phyloP scores from a whole-genome alignment of 2,797 vertebrate species.

The Phataginus tricuspis region DNA sequence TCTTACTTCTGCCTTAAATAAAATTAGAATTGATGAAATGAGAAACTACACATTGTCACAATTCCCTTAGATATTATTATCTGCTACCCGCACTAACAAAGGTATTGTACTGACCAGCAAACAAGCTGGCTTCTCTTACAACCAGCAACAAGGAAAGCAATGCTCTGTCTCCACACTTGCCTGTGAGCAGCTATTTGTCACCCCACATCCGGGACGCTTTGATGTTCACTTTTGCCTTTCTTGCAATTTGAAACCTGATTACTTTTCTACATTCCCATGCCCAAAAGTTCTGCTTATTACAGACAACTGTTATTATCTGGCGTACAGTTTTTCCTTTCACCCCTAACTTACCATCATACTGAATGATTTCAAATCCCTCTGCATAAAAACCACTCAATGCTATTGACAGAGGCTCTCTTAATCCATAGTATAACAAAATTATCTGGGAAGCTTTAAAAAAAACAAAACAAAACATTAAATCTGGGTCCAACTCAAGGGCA shows the following conservation, averaged over 20 bases:
- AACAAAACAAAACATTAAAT: neutral
- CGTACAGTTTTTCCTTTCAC: neutral
- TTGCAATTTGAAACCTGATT: neutral
- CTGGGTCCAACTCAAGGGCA: neutral
- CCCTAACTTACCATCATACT: neutral
- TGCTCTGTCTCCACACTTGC: neutral
- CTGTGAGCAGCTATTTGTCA: neutral
- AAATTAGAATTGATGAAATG: neutral
- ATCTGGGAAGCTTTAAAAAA: neutral
- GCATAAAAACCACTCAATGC: neutral
- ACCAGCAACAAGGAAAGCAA: neutral
- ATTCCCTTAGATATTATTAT: neutral
- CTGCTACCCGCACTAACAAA: neutral
- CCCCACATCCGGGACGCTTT: neutral
- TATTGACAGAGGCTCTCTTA: neutral
- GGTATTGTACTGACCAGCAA: neutral
- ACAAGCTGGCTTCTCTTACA: neutral
- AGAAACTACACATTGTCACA: neutral
- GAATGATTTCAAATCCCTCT: neutral
- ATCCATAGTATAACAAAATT: neutral
- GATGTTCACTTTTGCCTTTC: neutral
- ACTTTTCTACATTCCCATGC: neutral
- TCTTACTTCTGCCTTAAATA: neutral
- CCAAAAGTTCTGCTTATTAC: neutral
- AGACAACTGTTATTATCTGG: neutral